Evolutionary conservation across 53 echinoderm and acorn worm species (phyloP).

Genomic region (Glandiceps talaboti): DNA sequence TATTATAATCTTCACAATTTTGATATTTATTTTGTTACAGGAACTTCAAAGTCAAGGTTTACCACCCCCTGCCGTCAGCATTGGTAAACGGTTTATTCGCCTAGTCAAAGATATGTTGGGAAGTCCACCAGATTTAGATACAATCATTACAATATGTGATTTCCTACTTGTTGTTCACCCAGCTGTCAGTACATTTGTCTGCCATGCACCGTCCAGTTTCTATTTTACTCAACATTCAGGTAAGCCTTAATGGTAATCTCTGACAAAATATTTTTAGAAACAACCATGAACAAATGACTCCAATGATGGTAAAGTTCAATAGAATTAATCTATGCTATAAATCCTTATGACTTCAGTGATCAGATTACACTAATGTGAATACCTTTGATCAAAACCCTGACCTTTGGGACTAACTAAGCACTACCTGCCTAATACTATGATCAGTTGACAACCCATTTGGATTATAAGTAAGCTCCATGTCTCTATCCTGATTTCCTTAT

Average conservation of each 20-base stretch:
- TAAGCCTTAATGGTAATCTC: too few species aligned
- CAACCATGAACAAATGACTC: neutral
- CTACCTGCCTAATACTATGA: too few species aligned
- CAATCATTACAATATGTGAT: constrained; percentile 78
- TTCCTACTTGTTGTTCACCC: constrained; percentile 85
- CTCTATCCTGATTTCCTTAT: too few species aligned
- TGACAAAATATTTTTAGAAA: neutral
- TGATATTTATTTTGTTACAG: too few species aligned
- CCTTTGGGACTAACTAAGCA: too few species aligned
- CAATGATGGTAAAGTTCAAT: too few species aligned
- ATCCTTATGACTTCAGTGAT: neutral
- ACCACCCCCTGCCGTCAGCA: constrained; percentile 42
- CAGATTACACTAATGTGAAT: too few species aligned
- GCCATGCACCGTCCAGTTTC: constrained; percentile 94
- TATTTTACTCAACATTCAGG: constrained; percentile 85
- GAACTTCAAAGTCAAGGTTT: constrained; percentile 78
- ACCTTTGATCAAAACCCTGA: too few species aligned
- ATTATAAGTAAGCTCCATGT: too few species aligned
- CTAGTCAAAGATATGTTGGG: constrained; percentile 81
- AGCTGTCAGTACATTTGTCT: constrained; percentile 94
- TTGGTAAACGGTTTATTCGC: constrained; percentile 39
- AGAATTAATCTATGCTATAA: too few species aligned
- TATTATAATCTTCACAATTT: too few species aligned
- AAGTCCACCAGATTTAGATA: constrained; percentile 68
- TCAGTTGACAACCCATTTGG: too few species aligned